A percentile compares a stretch with the other conserved stretches of the same genome.
Conservation (phyloP, 1,140 invertebrate genomes). For the Leptopilina boulardi region DNA sequence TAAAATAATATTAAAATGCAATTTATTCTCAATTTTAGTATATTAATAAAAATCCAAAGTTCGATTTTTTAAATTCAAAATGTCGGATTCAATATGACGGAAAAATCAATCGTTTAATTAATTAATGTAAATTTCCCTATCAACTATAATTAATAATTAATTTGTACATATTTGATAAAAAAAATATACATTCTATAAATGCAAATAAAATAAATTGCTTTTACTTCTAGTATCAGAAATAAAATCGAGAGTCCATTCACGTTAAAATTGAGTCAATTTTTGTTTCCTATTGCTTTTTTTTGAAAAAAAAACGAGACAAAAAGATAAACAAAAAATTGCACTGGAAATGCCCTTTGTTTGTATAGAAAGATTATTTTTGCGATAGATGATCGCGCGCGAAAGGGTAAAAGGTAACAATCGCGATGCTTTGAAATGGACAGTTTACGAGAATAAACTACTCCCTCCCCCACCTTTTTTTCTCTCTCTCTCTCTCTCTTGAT, state of each 20-base stretch:
- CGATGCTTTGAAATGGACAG: constrained; percentile 9
- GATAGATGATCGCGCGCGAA: not conserved
- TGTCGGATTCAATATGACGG: too few species aligned
- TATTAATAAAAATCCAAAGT: too few species aligned
- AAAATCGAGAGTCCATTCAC: not conserved
- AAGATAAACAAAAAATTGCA: not conserved
- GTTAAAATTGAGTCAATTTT: not conserved
- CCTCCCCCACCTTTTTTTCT: not conserved
- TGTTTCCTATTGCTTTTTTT: not conserved
- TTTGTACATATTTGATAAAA: too few species aligned
- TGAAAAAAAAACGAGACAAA: constrained; percentile 5
- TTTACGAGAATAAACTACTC: constrained; percentile 6
- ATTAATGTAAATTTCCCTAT: too few species aligned
- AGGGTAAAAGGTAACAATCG: not conserved
- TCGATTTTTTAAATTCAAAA: too few species aligned
- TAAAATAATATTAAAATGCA: too few species aligned
- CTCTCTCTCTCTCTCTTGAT: not conserved
- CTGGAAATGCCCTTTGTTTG: not conserved
- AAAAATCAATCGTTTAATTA: too few species aligned
- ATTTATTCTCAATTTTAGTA: too few species aligned
- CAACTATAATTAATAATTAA: too few species aligned
- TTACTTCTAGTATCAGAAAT: too few species aligned
- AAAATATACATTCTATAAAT: too few species aligned
- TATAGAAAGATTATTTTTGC: not conserved
- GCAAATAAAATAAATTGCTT: too few species aligned